Evolutionary conservation across 2,888 invertebrate genomes (phyloP), one percentile per base, ranked within the genome.

Genomic region (Brachylomia viminalis): DNA sequence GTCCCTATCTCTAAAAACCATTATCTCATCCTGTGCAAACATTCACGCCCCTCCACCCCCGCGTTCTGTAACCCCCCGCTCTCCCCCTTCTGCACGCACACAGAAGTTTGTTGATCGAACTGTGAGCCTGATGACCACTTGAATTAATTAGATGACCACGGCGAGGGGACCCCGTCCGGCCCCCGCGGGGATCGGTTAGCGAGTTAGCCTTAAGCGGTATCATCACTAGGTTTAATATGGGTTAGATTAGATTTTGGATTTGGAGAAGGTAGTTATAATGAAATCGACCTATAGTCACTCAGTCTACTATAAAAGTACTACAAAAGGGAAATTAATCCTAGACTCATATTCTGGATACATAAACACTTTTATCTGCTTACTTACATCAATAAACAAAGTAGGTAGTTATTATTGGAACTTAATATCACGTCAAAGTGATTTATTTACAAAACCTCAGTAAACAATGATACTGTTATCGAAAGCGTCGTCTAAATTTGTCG

Each of bases 101-200:
- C 77, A 74, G 30, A 86, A 87, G 68, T 87, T 86, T 80, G 86
- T 85, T 80, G 83, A 80, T 79, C 73, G 77, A 80, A 71, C 78
- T 73, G 59, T 66, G 72, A 62, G 38, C 52, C 71, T 73, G 74
- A 78, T 77, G 83, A 80, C 84, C 86, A 85, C 86, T 86, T 79
- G 76, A 83, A 84, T 86, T 87, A 86, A 86, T 86, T 86, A 86
- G 72, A 79, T 83, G 69, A 83, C 70, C 75, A 62, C 30, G 49
- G 72, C 38, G 74, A 69, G 78, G 78, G 61, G 61, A 4, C 45
- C 62, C 23, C 13, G 33, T 15, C 42, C 38, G 79, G 6, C 59
- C 69, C 61, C 67, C 58, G 23, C 1, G 52, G 82, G 84, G 71
- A 47, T 49, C 27, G 67, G 58, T 82, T 71, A 47, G 62, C 45